Percentiles rank a stretch among this genome's conserved stretches.
phyloP scores from a whole-genome alignment of 2,797 vertebrate genomes.

The Tapirus indicus region DNA sequence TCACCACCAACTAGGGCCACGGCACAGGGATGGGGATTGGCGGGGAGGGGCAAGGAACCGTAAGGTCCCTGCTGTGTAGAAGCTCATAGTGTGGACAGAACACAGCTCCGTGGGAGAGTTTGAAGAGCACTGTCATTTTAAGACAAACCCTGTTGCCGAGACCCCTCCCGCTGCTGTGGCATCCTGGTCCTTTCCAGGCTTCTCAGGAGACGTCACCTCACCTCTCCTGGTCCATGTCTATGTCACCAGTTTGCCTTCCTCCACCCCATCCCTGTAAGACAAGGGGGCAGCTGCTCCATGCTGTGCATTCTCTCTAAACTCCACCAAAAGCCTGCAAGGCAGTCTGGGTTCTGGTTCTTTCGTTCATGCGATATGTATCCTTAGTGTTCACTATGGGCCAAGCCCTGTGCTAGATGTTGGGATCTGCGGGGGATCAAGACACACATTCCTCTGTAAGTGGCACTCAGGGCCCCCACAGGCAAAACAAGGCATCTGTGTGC shows the following conservation, averaged over 20 bases:
- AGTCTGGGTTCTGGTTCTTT: too few species aligned
- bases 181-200: not conserved
- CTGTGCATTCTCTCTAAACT: rapidly evolving
- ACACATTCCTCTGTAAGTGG: not conserved
- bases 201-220: not conserved
- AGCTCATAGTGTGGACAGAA: not conserved
- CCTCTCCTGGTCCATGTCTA: not conserved
- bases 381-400: not conserved
- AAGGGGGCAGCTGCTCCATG: not conserved
- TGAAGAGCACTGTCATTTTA: not conserved
- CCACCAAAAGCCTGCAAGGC: not conserved
- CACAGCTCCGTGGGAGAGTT: not conserved
- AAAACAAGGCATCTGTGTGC: rapidly evolving
- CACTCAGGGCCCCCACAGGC: not conserved
- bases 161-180: rapidly evolving
- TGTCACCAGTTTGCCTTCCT: not conserved
- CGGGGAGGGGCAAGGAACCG: not conserved
- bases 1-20: not conserved
- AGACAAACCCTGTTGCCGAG: not conserved
- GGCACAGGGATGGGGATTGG: too few species aligned
- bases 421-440: not conserved
- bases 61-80: not conserved
- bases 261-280: rapidly evolving
- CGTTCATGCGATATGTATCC: rapidly evolving
- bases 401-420: not conserved